Evolutionary conservation across 2,888 invertebrate species (phyloP).

Genomic region (Drosophila ezoana): DNA sequence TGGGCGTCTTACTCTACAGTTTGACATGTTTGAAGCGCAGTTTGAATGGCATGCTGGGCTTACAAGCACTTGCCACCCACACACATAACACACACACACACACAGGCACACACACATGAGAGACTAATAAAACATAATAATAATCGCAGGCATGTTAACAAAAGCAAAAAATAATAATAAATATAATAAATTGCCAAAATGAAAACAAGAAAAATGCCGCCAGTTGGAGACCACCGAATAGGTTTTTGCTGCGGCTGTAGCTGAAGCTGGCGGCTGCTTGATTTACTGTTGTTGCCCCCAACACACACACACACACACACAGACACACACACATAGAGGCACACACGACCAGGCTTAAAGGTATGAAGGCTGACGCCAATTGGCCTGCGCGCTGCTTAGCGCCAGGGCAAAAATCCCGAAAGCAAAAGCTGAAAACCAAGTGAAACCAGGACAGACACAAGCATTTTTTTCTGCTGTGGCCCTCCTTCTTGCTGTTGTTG

Average conservation of each 20-base stretch:
- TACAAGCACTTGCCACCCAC: constrained; percentile 36
- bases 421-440: constrained; percentile 49
- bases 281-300: constrained; percentile 64
- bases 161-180: constrained; percentile 17
- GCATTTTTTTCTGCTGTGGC: constrained; percentile 24
- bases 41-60: neutral
- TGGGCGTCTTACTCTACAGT: neutral
- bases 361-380: constrained; percentile 76
- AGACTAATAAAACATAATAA: constrained; percentile 53
- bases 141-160: constrained; percentile 35
- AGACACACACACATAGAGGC: constrained; percentile 8
- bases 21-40: constrained; percentile 4
- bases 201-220: constrained; percentile 67
- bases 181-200: constrained; percentile 61
- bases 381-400: constrained; percentile 68
- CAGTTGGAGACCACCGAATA: constrained; percentile 69
- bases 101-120: constrained; percentile 5
- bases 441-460: constrained; percentile 48
- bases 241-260: constrained; percentile 46
- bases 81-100: constrained; percentile 9
- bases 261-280: constrained; percentile 64
- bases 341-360: constrained; percentile 38
- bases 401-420: constrained; percentile 58
- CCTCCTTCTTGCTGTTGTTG: constrained; percentile 11
- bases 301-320: constrained; percentile 33